These are phyloP conservation scores for Unio pictorum DNA, from an alignment of 2,888 invertebrate genomes.

Conservation along the genomic window DNA sequence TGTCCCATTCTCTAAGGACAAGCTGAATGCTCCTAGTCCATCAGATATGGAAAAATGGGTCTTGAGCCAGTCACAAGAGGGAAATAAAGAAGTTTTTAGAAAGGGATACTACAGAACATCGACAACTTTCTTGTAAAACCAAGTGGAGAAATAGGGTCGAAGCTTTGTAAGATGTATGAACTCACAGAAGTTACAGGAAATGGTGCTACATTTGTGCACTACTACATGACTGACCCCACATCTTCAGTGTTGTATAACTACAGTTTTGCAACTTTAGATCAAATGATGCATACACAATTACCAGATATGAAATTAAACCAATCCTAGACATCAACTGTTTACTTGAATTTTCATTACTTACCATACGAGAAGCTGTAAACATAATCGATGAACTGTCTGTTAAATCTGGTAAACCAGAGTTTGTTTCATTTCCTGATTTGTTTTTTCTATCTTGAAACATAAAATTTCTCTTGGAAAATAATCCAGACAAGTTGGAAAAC, in stretches of 20 bases:
- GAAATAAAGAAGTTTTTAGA: neutral
- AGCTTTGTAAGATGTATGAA: slow-evolving; percentile 2
- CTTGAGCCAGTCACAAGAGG: neutral
- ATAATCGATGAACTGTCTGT: neutral
- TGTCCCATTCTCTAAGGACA: neutral
- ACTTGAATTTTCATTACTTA: slow-evolving; percentile 1
- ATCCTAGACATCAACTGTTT: neutral
- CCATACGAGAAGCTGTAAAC: neutral
- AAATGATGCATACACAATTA: neutral
- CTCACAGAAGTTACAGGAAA: neutral
- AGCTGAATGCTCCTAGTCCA: neutral
- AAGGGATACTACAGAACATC: neutral
- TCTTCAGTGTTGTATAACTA: too few species aligned
- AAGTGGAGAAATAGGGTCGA: neutral
- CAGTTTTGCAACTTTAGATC: too few species aligned
- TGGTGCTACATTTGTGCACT: neutral
- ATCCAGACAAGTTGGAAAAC: neutral
- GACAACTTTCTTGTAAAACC: slow-evolving; percentile 1
- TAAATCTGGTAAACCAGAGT: neutral
- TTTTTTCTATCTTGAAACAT: neutral
- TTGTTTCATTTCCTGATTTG: neutral
- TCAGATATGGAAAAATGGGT: slow-evolving; percentile 3
- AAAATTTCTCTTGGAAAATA: neutral
- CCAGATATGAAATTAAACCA: slow-evolving; percentile 2
- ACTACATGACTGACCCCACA: neutral